Base-by-base conservation (phyloP, 2,797 vertebrate species). In the Sciurus vulgaris region DNA sequence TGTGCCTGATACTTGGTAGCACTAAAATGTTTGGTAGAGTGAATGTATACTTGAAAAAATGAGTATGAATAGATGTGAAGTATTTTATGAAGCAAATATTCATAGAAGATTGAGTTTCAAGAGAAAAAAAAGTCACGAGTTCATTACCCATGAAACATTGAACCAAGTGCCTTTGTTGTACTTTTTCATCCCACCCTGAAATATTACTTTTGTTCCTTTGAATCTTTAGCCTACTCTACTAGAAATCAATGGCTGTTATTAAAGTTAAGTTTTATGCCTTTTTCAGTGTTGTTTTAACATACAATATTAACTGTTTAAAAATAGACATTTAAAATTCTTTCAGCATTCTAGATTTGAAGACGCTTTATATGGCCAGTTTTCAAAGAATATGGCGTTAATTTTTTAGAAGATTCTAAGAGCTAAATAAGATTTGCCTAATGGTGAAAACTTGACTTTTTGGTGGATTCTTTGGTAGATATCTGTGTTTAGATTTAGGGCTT, bases 361-460 rank as follows among this genome's bases (percentile, higher is more conserved):
- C 93, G 7, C 92, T 74, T 70, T 86, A 74, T 86, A 10, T 83
- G 44, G 24, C 47, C 54, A 93, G 0, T 72, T 93, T 94, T 92
- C 1, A 89, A 89, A 86, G 44, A 82, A 70, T 86, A 5, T 85
- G 7, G 38, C 22, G 5, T 83, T 91, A 76, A 33, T 89, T 91
- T 59, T 82, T 95, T 59, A 93, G 38, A 82, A 33, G 22, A 89
- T 51, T 30, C 28, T n/a, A 59, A 3, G 20, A 54, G 3, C 12
- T 90, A 78, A 86, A 81, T 90, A 92, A 95, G n/a, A 63, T 94
- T 85, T 91, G 69, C 47, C 41, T 85, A 88, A 59, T 26, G 61
- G 2, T 77, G 41, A 86, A 89, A 94, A 76, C n/a, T 84, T 92
- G 33, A 81, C 54, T n/a, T 74, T 78, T 72, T 67, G 82, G 59